Conservation (phyloP, 2,888 invertebrate species). For the Nemoura dubitans region DNA sequence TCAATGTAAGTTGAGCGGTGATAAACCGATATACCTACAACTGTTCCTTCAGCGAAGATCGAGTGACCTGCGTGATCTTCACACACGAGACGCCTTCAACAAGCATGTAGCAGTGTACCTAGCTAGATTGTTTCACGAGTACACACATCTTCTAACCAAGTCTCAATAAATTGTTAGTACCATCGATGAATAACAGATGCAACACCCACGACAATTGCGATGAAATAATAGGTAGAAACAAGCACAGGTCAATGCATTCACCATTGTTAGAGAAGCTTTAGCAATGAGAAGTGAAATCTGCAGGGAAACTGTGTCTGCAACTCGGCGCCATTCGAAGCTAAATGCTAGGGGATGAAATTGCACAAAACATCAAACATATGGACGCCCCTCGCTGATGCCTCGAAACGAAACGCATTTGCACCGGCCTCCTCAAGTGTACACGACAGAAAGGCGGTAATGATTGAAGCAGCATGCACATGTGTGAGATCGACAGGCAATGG, state of each 20-base stretch:
- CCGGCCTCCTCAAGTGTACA: background rate
- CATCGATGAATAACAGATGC: background rate
- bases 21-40: background rate
- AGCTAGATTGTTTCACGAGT: background rate
- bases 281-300: background rate
- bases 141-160: background rate
- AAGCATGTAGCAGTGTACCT: background rate
- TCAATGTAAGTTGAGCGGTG: background rate
- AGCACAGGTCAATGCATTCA: background rate
- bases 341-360: background rate
- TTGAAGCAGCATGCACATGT: background rate
- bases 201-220: background rate
- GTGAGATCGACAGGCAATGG: background rate
- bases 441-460: background rate
- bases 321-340: background rate
- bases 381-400: background rate
- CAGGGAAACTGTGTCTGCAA: no score
- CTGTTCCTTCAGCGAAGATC: background rate
- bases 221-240: background rate
- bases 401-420: background rate
- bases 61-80: background rate
- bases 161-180: background rate
- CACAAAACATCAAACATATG: background rate
- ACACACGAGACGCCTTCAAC: background rate
- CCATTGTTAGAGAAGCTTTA: constrained; percentile 9